Evolutionary conservation across 2,113 vertebrate genomes (phyloP).

Genomic region (Diphyllodes magnificus): DNA sequence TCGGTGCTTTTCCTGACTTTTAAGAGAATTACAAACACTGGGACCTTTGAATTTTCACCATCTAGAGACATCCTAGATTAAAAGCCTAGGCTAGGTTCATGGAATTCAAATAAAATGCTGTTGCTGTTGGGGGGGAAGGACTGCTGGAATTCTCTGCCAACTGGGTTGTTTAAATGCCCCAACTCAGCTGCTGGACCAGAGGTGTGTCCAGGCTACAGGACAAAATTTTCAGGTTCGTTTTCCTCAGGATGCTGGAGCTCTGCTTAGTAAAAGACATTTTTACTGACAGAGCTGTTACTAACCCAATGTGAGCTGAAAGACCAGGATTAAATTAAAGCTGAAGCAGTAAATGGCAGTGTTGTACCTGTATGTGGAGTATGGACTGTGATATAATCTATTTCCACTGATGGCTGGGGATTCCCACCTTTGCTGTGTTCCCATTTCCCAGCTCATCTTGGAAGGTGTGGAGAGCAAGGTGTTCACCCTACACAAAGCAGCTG

Average conservation of each 20-base stretch:
- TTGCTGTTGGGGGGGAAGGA: not conserved
- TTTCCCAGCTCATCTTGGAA: not conserved
- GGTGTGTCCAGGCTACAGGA: not conserved
- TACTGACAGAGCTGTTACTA: not conserved
- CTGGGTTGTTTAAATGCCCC: not conserved
- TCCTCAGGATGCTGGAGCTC: not conserved
- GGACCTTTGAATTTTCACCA: not conserved
- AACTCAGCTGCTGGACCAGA: not conserved
- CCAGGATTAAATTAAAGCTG: not conserved
- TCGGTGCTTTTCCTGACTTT: not conserved
- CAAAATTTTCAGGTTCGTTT: not conserved
- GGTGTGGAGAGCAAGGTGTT: not conserved
- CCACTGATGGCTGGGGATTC: not conserved
- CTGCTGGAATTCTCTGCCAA: not conserved
- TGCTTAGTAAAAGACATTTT: not conserved
- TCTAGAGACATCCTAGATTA: not conserved
- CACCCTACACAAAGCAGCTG: not conserved
- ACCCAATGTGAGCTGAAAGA: not conserved
- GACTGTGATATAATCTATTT: not conserved
- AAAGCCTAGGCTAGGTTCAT: not conserved
- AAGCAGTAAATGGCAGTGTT: not conserved
- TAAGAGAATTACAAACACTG: not conserved
- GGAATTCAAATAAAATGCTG: not conserved
- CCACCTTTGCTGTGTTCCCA: not conserved
- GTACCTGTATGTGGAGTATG: not conserved